Evolutionary conservation across 64 coral and sea anemone species (phyloP).

Genomic region (Pocillopora verrucosa): DNA sequence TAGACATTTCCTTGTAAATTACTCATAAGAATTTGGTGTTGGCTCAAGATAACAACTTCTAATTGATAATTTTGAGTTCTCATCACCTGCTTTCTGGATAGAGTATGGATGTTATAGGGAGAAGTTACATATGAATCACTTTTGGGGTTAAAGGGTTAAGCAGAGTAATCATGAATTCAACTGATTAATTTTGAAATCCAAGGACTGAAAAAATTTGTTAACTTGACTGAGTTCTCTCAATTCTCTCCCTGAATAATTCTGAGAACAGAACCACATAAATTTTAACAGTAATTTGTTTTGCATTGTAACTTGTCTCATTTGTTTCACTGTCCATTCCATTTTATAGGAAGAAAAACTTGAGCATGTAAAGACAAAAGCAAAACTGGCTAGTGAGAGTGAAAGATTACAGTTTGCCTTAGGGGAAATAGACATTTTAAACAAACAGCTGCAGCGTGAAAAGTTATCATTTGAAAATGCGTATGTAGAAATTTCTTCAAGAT

Average conservation of each 20-base stretch:
- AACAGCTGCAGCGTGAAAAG: slow-evolving; percentile 89
- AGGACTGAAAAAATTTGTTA: no score
- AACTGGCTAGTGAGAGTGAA: slow-evolving; percentile 90
- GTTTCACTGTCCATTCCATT: not conserved
- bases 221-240: no score
- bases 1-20: no score
- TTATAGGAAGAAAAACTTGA: slow-evolving; percentile 91
- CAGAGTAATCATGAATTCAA: no score
- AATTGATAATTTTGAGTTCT: not conserved
- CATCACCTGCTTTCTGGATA: not conserved
- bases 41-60: not conserved
- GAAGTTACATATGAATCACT: no score
- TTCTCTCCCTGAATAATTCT: no score
- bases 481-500: not conserved
- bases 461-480: slow-evolving; percentile 92
- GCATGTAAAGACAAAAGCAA: slow-evolving; percentile 95
- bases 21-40: no score
- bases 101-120: no score
- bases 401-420: slow-evolving; percentile 97
- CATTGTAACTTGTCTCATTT: not conserved
- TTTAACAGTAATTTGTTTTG: not conserved
- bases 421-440: slow-evolving; percentile 92
- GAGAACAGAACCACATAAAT: not conserved
- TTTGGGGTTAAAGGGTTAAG: no score
- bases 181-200: no score